Conservation (phyloP, 1,140 invertebrate species). For the Pseudobourletiella spinata region DNA sequence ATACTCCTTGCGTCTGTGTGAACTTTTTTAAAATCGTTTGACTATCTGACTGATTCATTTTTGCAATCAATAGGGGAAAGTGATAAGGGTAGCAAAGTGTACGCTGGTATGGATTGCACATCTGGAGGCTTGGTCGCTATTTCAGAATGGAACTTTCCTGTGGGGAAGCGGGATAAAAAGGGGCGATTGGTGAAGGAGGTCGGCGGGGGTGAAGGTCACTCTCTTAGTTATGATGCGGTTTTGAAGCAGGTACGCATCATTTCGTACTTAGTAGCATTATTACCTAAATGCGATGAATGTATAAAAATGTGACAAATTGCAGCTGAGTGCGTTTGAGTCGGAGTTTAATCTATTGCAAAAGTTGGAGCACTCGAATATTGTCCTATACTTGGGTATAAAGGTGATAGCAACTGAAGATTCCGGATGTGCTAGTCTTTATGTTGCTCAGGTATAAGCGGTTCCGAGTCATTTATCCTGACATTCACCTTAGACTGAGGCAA, state of each 20-base stretch:
- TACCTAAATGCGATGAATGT: no score
- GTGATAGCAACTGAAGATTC: constrained; percentile 49
- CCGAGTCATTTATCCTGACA: not conserved
- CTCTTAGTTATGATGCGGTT: constrained; percentile 41
- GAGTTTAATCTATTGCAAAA: constrained; percentile 58
- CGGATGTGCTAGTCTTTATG: constrained; percentile 45
- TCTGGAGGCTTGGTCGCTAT: constrained; percentile 58
- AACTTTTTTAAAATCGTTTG: no score
- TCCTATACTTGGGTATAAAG: constrained; percentile 61
- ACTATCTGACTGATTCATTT: no score
- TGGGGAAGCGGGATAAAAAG: constrained; percentile 33
- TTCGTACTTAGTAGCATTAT: not conserved
- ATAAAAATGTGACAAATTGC: no score
- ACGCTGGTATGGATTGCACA: constrained; percentile 55
- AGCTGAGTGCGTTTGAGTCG: constrained; percentile 52
- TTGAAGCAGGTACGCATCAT: constrained; percentile 45
- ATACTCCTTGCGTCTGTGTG: no score
- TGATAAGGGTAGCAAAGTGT: constrained; percentile 51
- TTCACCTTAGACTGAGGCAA: no score
- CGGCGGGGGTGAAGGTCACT: constrained; percentile 6
- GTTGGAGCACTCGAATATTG: constrained; percentile 59
- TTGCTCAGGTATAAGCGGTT: constrained; percentile 44
- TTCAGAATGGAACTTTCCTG: constrained; percentile 59
- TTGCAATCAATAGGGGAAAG: no score
- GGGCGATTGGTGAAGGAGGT: constrained; percentile 31